phyloP scores from a whole-genome alignment of 2,888 invertebrate genomes.

The Oxystoma pomonae region DNA sequence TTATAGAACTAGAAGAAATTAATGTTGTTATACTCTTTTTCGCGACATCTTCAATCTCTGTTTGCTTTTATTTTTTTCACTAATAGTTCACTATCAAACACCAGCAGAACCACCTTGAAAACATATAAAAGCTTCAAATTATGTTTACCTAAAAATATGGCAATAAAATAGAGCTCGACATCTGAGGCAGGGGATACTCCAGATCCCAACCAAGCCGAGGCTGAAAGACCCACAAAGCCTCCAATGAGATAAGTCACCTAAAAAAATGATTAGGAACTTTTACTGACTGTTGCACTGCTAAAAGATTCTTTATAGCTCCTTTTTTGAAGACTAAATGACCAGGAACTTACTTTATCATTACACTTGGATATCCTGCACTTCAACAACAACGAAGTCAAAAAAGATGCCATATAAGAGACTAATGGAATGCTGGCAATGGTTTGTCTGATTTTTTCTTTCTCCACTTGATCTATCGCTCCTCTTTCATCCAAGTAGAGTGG shows the following conservation, averaged over 20 bases:
- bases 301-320: too few species aligned
- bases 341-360: constrained; percentile 68
- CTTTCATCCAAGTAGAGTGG: constrained; percentile 80
- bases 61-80: too few species aligned
- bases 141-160: constrained; percentile 55
- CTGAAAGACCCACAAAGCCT: constrained; percentile 41
- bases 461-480: constrained; percentile 38
- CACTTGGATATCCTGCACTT: constrained; percentile 62
- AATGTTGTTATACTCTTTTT: too few species aligned
- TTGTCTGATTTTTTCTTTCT: constrained; percentile 47
- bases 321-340: too few species aligned
- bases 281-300: too few species aligned
- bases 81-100: too few species aligned
- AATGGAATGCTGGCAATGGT: constrained; percentile 75
- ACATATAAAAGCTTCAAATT: too few species aligned
- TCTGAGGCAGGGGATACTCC: constrained; percentile 31
- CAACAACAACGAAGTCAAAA: constrained; percentile 69
- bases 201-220: constrained; percentile 30
- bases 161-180: constrained; percentile 39
- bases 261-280: too few species aligned
- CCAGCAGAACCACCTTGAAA: too few species aligned
- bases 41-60: too few species aligned
- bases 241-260: constrained; percentile 49
- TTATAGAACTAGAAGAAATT: too few species aligned
- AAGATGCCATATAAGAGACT: constrained; percentile 73